Conservation (phyloP, 1,140 invertebrate genomes). For the Listronotus bonariensis region DNA sequence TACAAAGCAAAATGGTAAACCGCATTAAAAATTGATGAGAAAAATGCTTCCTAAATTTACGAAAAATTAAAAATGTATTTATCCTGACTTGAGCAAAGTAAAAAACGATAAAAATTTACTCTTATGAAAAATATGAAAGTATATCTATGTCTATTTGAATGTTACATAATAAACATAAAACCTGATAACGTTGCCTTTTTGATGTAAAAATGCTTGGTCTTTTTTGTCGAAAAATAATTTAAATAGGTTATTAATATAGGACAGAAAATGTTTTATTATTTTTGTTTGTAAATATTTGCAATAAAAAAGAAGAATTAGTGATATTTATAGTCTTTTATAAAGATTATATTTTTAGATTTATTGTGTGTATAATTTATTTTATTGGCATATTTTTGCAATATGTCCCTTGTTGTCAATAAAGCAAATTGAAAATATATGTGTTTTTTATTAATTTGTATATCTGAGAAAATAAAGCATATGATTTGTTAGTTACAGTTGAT, state of each 20-base stretch:
- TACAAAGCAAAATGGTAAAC: too few relatives aligned
- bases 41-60: neutral
- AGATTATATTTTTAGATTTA: constrained; percentile 47
- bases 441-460: constrained; percentile 1
- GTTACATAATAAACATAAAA: too few relatives aligned
- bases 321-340: constrained; percentile 49
- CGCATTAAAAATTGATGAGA: too few relatives aligned
- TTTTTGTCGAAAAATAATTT: too few relatives aligned
- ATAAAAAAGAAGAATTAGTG: constrained; percentile 39
- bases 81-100: neutral
- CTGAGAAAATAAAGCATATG: neutral
- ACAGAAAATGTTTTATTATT: neutral
- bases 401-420: constrained; percentile 47
- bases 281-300: constrained; percentile 22
- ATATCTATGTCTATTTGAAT: too few relatives aligned
- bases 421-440: constrained; percentile 35
- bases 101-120: too few relatives aligned
- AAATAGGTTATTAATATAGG: neutral
- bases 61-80: neutral
- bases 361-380: constrained; percentile 47
- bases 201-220: too few relatives aligned
- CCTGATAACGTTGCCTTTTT: too few relatives aligned
- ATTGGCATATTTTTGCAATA: constrained; percentile 45
- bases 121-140: too few relatives aligned
- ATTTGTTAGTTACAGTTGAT: neutral